phyloP scores from a whole-genome alignment of 2,888 invertebrate species.

The Agonopterix subpropinquella region DNA sequence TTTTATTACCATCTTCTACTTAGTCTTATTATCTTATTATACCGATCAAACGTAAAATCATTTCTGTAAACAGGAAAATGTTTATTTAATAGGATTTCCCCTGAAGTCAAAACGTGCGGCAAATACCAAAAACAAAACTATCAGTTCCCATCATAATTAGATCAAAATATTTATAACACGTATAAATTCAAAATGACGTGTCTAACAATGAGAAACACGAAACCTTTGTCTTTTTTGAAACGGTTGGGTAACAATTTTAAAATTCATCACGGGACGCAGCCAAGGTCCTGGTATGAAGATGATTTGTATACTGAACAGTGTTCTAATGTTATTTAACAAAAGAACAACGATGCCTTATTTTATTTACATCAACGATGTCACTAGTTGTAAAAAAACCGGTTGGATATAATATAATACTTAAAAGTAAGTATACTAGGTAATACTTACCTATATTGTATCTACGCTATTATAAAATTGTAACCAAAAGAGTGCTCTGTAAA shows the following conservation, averaged over 20 bases:
- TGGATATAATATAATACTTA: not conserved
- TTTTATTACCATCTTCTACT: too few relatives aligned
- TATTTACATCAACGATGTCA: too few relatives aligned
- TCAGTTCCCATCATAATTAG: not conserved
- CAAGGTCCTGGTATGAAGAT: conserved; percentile 22
- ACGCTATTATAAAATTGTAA: too few relatives aligned
- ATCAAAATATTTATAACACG: conserved; percentile 3
- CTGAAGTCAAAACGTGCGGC: not conserved
- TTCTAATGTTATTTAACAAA: not conserved
- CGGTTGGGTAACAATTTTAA: conserved; percentile 20
- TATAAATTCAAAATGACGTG: conserved; percentile 9
- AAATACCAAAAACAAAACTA: not conserved
- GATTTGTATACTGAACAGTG: conserved; percentile 22
- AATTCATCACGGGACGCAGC: conserved; percentile 21
- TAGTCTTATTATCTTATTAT: too few relatives aligned
- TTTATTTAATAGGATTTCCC: conserved; percentile 1
- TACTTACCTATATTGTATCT: too few relatives aligned
- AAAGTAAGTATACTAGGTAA: too few relatives aligned
- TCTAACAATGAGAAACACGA: conserved; percentile 1
- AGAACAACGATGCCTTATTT: not conserved
- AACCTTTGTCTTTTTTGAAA: conserved; percentile 13
- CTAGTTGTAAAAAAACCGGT: not conserved
- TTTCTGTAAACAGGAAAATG: not conserved
- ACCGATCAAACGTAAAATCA: too few relatives aligned
- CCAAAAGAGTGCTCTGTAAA: too few relatives aligned